phyloP scores from a whole-genome alignment of 2,113 vertebrate species.

The Naja naja region DNA sequence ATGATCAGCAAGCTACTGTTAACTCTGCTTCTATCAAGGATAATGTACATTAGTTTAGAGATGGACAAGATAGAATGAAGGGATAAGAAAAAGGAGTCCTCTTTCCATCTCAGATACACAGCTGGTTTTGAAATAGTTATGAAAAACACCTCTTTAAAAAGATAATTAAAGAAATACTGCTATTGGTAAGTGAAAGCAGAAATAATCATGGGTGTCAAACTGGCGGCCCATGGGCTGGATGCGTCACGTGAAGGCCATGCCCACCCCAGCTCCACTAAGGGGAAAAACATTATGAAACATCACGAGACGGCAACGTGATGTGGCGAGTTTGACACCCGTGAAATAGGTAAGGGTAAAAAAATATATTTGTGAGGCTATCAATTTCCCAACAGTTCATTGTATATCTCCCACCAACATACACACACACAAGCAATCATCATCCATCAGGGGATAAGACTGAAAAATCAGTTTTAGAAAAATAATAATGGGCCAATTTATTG shows the following conservation, averaged over 20 bases:
- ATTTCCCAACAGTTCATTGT: background rate
- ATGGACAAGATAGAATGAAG: background rate
- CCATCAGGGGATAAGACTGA: background rate
- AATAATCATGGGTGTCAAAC: too few species aligned
- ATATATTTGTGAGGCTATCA: background rate
- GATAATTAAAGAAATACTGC: background rate
- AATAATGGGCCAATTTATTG: background rate
- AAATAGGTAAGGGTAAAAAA: background rate
- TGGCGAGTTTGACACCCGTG: too few species aligned
- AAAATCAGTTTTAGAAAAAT: background rate
- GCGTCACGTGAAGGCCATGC: too few species aligned
- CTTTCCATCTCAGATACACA: background rate
- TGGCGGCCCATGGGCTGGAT: accelerated
- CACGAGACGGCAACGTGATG: accelerated
- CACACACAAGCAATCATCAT: background rate
- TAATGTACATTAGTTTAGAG: background rate
- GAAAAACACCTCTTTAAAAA: background rate
- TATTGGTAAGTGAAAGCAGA: background rate
- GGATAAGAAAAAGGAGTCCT: background rate
- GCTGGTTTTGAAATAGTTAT: background rate
- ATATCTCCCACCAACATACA: background rate
- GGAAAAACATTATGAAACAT: too few species aligned
- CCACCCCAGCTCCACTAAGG: too few species aligned
- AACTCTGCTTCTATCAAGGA: background rate
- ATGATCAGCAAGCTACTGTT: background rate